Evolutionary conservation across 2,888 invertebrate species (phyloP), one percentile per base, ranked within the genome.

Genomic region (Macrophya annulata): DNA sequence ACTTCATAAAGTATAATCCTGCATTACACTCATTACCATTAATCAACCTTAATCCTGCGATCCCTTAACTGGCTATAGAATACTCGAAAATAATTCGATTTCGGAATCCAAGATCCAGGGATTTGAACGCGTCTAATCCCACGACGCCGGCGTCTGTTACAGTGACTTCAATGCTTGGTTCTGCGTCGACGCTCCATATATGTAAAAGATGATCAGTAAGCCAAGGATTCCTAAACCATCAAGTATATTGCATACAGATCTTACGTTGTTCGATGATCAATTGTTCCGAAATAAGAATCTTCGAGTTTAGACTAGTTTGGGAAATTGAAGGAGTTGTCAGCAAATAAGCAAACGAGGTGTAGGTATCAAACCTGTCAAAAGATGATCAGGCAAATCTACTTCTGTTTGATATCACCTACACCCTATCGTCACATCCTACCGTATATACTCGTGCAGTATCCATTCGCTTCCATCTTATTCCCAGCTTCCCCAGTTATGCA

Each of bases 131-230:
- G 12, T 45, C 12, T 43, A 1, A n/a, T 45, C 15, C 43, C 72
- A 72, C 43, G 43, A n/a, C 72, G 43, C 43, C 37, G 37, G 65
- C 65, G 31, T 10, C 65, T 10, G 5, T 25, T 1, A 15, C 17
- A 68, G 68, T 37, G 68, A 68, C 37, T 68, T 68, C 68, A 68
- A 68, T 6, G 68, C 68, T 1, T 68, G 68, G 68, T 8, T 62
- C 12, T 4, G 25, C 62, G 62, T 62, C 25, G 12, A 25, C 10
- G 62, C 4, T 62, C 1, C 37, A 37, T 6, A 17, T 3, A 5
- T 68, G 31, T 12, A 25, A 25, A 68, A 5, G 15, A 12, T 0
- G 37, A 68, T 37, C 68, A 17, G 68, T 15, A 68, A 62, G 12
- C 43, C 15, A 15, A 4, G 15, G 15, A 48, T 48, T 48, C 48